Conservation (phyloP, 2,888 invertebrate species). For the Phlogophora meticulosa region DNA sequence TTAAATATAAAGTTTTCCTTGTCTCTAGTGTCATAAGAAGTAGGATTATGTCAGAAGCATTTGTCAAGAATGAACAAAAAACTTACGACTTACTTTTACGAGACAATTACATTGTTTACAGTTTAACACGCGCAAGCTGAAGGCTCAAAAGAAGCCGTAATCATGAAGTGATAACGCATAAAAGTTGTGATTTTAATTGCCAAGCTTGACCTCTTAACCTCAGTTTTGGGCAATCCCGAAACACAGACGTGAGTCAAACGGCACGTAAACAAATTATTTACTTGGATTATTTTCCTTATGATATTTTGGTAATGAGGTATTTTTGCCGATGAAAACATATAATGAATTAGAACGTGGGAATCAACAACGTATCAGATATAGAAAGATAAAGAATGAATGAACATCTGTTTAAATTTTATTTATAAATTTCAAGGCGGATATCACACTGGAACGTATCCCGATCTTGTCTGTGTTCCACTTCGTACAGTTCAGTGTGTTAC, state of each 20-base stretch:
- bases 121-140: not conserved
- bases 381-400: too few species aligned
- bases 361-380: too few species aligned
- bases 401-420: too few species aligned
- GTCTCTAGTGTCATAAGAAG: not conserved
- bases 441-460: too few species aligned
- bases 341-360: too few species aligned
- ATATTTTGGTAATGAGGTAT: not conserved
- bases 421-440: too few species aligned
- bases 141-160: not conserved
- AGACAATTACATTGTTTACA: not conserved
- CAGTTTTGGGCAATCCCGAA: conserved; percentile 34
- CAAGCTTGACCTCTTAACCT: conserved; percentile 12
- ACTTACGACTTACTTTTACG: too few species aligned
- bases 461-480: too few species aligned
- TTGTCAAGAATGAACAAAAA: too few species aligned
- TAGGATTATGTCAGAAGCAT: not conserved
- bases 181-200: conserved; percentile 11
- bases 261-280: conserved; percentile 13
- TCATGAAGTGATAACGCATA: conserved; percentile 9
- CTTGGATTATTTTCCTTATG: conserved; percentile 1
- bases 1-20: not conserved
- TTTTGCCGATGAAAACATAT: too few species aligned
- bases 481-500: too few species aligned
- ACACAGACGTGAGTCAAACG: conserved; percentile 4